These are phyloP conservation scores for Carterocephalus palaemon DNA, from an alignment of 2,888 invertebrate species.

Conservation along the genomic window DNA sequence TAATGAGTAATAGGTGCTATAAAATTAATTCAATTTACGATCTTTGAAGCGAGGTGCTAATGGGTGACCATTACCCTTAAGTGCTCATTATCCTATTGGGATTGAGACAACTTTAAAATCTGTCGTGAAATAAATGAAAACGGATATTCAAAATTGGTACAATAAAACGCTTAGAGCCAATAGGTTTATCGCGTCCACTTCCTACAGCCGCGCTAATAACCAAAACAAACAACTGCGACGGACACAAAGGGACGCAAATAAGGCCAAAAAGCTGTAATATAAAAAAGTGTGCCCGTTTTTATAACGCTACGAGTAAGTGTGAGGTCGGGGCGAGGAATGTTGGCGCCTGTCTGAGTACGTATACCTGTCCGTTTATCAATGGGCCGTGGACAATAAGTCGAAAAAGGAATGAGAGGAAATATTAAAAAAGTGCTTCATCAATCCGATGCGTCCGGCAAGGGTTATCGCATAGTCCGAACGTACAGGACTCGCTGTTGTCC, in stretches of 20 bases:
- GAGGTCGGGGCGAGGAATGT: slow-evolving; percentile 78
- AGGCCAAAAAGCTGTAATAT: slow-evolving; percentile 75
- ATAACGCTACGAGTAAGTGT: slow-evolving; percentile 74
- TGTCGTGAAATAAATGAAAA: slow-evolving; percentile 44
- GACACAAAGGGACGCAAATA: slow-evolving; percentile 73
- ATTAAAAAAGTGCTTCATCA: slow-evolving; percentile 76
- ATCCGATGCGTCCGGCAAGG: slow-evolving; percentile 70
- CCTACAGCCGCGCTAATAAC: slow-evolving; percentile 74
- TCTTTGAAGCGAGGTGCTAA: slow-evolving; percentile 49
- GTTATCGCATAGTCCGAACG: slow-evolving; percentile 53
- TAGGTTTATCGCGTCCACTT: slow-evolving; percentile 75
- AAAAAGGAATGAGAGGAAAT: slow-evolving; percentile 62
- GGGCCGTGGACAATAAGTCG: slow-evolving; percentile 70
- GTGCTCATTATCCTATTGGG: slow-evolving; percentile 39
- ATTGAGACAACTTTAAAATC: slow-evolving; percentile 25
- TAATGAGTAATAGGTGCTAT: slow-evolving; percentile 30
- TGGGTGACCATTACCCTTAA: slow-evolving; percentile 50
- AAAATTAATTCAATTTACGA: slow-evolving; percentile 22
- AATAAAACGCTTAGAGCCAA: slow-evolving; percentile 76
- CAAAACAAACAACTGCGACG: slow-evolving; percentile 74
- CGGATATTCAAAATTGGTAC: slow-evolving; percentile 72
- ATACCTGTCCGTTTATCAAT: slow-evolving; percentile 79
- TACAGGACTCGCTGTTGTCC: background rate
- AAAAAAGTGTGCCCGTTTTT: slow-evolving; percentile 77
- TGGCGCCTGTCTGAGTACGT: slow-evolving; percentile 79